phyloP scores from a whole-genome alignment of 2,797 vertebrate genomes.

The Crocidura indochinensis region DNA sequence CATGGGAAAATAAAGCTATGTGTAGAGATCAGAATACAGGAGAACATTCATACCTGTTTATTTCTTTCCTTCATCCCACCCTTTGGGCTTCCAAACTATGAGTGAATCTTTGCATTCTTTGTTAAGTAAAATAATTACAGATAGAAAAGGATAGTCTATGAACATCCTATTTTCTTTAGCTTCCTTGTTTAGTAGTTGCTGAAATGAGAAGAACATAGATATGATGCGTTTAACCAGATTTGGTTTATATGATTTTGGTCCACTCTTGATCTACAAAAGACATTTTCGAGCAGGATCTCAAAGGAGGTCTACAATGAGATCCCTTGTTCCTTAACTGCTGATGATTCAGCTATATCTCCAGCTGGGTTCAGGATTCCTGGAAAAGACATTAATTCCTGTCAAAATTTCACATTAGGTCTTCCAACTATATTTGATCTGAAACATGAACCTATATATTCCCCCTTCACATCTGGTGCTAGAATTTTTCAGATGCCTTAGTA shows the following conservation, averaged over 20 bases:
- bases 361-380: constrained; percentile 56
- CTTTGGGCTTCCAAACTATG: background rate
- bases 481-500: constrained; percentile 32
- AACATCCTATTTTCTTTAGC: background rate
- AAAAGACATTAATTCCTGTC: constrained; percentile 75
- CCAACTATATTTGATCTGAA: constrained; percentile 61
- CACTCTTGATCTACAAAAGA: constrained; percentile 29
- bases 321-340: constrained; percentile 57
- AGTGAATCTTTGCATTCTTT: background rate
- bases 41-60: background rate
- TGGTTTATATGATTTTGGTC: background rate
- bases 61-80: background rate
- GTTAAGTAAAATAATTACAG: background rate
- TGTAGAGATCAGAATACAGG: background rate
- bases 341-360: constrained; percentile 69
- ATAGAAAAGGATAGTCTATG: background rate
- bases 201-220: constrained; percentile 27
- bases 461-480: constrained; percentile 64
- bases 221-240: background rate
- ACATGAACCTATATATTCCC: constrained; percentile 69
- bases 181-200: constrained; percentile 24
- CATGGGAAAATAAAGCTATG: background rate
- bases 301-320: constrained; percentile 28
- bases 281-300: constrained; percentile 7
- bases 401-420: constrained; percentile 72